A percentile compares a stretch with the other conserved stretches of the same genome.
Conservation (phyloP, 2,888 invertebrate genomes). For the Ornithoptera alexandrae region DNA sequence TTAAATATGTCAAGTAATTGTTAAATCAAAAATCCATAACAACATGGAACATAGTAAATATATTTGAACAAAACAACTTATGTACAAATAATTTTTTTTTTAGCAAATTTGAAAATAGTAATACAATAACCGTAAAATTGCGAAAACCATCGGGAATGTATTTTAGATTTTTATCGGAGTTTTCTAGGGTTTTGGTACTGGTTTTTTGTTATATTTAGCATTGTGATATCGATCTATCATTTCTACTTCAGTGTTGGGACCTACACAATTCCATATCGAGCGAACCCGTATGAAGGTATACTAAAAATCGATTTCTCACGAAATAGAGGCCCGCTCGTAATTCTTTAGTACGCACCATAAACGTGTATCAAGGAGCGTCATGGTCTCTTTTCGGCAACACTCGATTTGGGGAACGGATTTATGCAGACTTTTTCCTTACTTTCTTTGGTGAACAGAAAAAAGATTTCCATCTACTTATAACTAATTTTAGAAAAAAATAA, state of each 20-base stretch:
- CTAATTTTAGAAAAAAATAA: too few relatives aligned
- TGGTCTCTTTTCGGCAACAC: not conserved
- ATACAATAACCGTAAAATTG: too few relatives aligned
- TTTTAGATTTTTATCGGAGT: too few relatives aligned
- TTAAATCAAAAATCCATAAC: too few relatives aligned
- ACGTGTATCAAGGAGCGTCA: not conserved
- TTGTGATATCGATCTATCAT: not conserved
- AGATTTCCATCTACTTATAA: too few relatives aligned
- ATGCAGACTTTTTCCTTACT: not conserved
- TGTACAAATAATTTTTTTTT: too few relatives aligned
- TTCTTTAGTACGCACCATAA: not conserved
- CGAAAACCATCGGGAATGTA: too few relatives aligned
- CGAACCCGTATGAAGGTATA: not conserved
- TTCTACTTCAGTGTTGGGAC: not conserved
- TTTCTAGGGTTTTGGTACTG: not conserved
- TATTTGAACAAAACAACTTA: too few relatives aligned
- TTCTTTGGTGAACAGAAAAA: not conserved
- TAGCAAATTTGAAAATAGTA: too few relatives aligned
- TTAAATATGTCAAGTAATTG: too few relatives aligned
- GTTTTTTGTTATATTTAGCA: not conserved
- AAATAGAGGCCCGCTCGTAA: not conserved
- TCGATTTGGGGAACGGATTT: not conserved
- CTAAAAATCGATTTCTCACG: not conserved
- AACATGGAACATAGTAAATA: too few relatives aligned
- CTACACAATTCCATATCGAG: not conserved